Base-by-base conservation (phyloP, 2,797 vertebrate species). In the Pelodytes ibericus region DNA sequence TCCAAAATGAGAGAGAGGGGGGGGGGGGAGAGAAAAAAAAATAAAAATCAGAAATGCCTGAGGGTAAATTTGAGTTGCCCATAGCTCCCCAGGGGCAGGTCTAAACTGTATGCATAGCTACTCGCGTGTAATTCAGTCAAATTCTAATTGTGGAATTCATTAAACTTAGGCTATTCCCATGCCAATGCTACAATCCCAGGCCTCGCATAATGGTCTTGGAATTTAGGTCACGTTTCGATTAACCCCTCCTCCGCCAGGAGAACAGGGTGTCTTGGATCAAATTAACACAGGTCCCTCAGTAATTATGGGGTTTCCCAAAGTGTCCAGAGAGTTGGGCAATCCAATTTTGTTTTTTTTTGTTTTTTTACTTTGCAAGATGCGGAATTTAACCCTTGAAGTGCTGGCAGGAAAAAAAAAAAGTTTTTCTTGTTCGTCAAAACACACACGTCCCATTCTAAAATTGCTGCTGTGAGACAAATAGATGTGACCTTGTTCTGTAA, bases 121-220 rank as follows among this genome's bases (percentile, higher is more conserved):
- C 91, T 92, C 92, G 90, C 92, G 91, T 90, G 91, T 90, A 93
- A 91, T 92, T 91, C 91, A 92, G 90, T 92, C 91, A 92, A 93
- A 92, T 92, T 91, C 91, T 92, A 93, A 92, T 93, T 93, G 92
- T 93, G 92, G 92, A 92, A 90, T 92, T 93, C 91, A 92, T 93
- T 93, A 92, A 92, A 92, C 89, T 89, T 83, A 86, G 88, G 89
- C 90, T 91, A 92, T 91, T 93, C 91, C 92, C 92, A 84, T 90
- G 91, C 82, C 87, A 73, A 88, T 82, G 84, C 83, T 84, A 68
- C 82, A 83, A 89, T 89, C 89, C 92, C 90, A 90, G 89, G 84
- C 44, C 87, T 89, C 81, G 90, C 87, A 89, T 87, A 87, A 86
- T 86, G 82, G 81, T 80, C 82, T 58, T 81, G 87, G 88, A 92